Percentiles rank a stretch among this genome's conserved stretches.
These are phyloP conservation scores for Chrysopa pallens DNA, from an alignment of 1,140 invertebrate genomes.

Conservation along the genomic window DNA sequence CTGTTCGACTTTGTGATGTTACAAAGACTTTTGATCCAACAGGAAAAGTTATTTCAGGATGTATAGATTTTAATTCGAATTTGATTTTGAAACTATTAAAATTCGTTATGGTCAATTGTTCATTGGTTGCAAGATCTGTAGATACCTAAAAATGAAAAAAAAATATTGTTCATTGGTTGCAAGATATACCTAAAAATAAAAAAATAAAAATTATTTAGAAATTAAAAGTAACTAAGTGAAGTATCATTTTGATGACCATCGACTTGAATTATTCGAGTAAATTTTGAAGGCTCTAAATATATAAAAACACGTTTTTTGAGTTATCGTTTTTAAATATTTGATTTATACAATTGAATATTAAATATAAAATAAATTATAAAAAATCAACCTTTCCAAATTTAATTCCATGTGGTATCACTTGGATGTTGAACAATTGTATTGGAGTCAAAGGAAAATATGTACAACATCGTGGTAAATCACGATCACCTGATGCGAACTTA, in stretches of 20 bases:
- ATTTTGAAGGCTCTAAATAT: no score
- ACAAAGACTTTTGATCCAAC: no score
- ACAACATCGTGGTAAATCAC: not conserved
- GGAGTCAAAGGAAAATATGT: conserved; percentile 16
- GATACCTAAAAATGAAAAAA: not conserved
- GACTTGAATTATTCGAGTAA: no score
- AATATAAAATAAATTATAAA: not conserved
- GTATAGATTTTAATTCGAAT: conserved; percentile 6
- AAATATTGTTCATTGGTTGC: not conserved
- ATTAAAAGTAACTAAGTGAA: no score
- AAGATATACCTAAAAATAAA: not conserved
- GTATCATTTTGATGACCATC: no score
- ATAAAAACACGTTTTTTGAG: no score
- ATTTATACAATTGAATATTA: not conserved
- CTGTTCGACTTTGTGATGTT: no score
- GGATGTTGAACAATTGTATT: conserved; percentile 16
- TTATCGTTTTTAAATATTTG: not conserved
- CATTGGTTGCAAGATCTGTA: not conserved
- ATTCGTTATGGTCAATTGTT: not conserved
- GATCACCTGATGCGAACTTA: not conserved
- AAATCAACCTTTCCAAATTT: conserved; percentile 15
- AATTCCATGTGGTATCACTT: conserved; percentile 13
- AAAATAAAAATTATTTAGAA: no score
- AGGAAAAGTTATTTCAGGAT: not conserved
- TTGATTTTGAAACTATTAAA: not conserved